Conservation (phyloP, 1,140 invertebrate species). For the Sogatella furcifera region DNA sequence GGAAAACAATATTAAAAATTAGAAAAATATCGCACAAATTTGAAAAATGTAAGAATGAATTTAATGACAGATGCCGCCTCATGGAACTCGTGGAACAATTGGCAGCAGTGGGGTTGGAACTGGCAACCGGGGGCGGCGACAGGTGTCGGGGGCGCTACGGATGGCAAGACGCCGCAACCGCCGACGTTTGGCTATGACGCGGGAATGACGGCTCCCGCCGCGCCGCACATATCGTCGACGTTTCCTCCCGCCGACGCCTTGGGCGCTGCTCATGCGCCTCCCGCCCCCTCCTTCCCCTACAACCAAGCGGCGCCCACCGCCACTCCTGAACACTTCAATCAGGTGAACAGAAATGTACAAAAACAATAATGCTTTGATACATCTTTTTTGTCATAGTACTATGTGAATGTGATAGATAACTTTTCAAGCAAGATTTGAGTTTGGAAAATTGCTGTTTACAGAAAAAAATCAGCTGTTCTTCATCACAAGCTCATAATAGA, state of each 20-base stretch:
- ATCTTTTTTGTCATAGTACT: too few species aligned
- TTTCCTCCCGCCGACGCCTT: slow-evolving; percentile 11
- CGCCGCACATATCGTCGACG: background rate
- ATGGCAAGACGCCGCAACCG: slow-evolving; percentile 17
- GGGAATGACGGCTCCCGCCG: background rate
- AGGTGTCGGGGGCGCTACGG: slow-evolving; percentile 28
- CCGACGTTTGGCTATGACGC: slow-evolving; percentile 16
- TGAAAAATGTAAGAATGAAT: too few species aligned
- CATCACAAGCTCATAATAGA: too few species aligned
- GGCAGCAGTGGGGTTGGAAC: slow-evolving; percentile 48
- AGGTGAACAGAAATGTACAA: too few species aligned
- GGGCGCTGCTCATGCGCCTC: slow-evolving; percentile 30
- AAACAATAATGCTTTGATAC: too few species aligned
- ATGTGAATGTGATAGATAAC: too few species aligned
- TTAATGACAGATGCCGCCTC: slow-evolving; percentile 14
- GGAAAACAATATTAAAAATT: too few species aligned
- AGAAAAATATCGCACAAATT: too few species aligned
- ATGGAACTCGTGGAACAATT: slow-evolving; percentile 41
- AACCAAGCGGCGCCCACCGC: slow-evolving; percentile 23
- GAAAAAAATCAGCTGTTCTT: too few species aligned
- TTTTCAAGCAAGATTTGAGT: too few species aligned
- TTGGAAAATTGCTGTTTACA: too few species aligned
- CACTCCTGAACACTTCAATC: slow-evolving; percentile 21
- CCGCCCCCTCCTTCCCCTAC: slow-evolving; percentile 27
- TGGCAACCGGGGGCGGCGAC: slow-evolving; percentile 30